A percentile compares a stretch with the other conserved stretches of the same genome.
Evolutionary conservation across 30 jellyfish, hydroid and myxozoan genomes (phyloP).

Genomic region (Cassiopea xamachana): DNA sequence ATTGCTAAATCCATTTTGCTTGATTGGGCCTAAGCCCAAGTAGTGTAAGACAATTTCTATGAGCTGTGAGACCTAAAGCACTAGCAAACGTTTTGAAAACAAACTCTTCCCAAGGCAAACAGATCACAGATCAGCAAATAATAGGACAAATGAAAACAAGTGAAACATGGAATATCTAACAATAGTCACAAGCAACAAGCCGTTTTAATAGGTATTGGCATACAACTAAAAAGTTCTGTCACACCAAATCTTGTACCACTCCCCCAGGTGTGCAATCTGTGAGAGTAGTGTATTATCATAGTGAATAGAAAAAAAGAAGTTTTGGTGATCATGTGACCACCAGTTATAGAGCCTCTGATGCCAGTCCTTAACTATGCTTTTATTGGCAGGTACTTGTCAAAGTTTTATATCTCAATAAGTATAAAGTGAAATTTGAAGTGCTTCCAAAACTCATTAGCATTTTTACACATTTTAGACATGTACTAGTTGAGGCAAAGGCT

Average conservation of each 20-base stretch:
- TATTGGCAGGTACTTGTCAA: too few species aligned
- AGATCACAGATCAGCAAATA: slow-evolving; percentile 12
- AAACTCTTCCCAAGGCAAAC: slow-evolving; percentile 39
- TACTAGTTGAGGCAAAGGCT: too few species aligned
- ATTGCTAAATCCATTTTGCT: slow-evolving; percentile 5
- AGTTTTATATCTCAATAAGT: too few species aligned
- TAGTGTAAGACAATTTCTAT: slow-evolving; percentile 1
- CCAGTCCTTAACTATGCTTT: too few species aligned
- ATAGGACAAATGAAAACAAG: neutral
- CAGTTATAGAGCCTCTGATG: too few species aligned
- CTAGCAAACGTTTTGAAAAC: slow-evolving; percentile 10
- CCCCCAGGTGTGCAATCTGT: slow-evolving; percentile 33
- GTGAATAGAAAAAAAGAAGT: too few species aligned
- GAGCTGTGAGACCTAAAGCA: slow-evolving; percentile 9
- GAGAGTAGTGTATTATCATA: slow-evolving; percentile 20
- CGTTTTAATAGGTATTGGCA: slow-evolving; percentile 2
- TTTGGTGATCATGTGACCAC: too few species aligned
- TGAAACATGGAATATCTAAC: slow-evolving; percentile 1
- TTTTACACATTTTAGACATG: too few species aligned
- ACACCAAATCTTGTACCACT: slow-evolving; percentile 26
- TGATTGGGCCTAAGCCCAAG: slow-evolving; percentile 9
- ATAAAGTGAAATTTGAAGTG: too few species aligned
- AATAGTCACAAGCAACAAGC: slow-evolving; percentile 10
- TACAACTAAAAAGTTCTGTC: neutral
- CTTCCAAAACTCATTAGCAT: too few species aligned